These are phyloP conservation scores for Diprion similis DNA, from an alignment of 1,140 invertebrate genomes.

Conservation along the genomic window DNA sequence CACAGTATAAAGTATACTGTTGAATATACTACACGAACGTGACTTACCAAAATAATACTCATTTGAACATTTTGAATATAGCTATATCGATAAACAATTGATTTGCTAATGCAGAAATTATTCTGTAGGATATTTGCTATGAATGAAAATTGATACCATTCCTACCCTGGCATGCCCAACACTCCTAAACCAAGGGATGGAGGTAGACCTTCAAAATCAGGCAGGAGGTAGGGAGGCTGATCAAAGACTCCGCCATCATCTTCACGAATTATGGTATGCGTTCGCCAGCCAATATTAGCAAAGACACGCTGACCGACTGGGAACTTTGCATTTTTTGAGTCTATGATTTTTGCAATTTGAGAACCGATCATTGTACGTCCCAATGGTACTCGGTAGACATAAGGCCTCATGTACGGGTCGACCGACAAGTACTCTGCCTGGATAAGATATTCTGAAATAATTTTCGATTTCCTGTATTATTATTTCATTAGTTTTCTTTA, in stretches of 20 bases:
- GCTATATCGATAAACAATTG: not conserved
- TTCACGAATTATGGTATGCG: slow-evolving; percentile 53
- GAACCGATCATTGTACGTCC: slow-evolving; percentile 69
- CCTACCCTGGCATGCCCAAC: slow-evolving; percentile 72
- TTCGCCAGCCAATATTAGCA: slow-evolving; percentile 69
- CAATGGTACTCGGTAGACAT: slow-evolving; percentile 58
- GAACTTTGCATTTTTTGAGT: slow-evolving; percentile 68
- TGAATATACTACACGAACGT: not conserved
- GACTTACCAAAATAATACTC: not conserved
- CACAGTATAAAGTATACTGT: not conserved
- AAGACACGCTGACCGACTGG: slow-evolving; percentile 67
- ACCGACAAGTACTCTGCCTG: slow-evolving; percentile 74
- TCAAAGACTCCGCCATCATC: not conserved
- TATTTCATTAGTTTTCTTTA: too few species aligned
- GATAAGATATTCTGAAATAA: slow-evolving; percentile 67
- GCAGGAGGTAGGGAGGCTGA: slow-evolving; percentile 53
- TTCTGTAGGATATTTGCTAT: too few species aligned
- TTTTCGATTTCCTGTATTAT: too few species aligned
- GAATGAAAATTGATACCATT: not conserved
- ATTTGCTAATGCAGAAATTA: too few species aligned
- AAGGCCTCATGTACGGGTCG: slow-evolving; percentile 75
- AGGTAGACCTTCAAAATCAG: slow-evolving; percentile 64
- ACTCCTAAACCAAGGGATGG: slow-evolving; percentile 67
- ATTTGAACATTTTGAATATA: not conserved
- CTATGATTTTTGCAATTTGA: slow-evolving; percentile 71